These are phyloP conservation scores for Aethes cnicana DNA, from an alignment of 2,888 invertebrate genomes.

Conservation along the genomic window DNA sequence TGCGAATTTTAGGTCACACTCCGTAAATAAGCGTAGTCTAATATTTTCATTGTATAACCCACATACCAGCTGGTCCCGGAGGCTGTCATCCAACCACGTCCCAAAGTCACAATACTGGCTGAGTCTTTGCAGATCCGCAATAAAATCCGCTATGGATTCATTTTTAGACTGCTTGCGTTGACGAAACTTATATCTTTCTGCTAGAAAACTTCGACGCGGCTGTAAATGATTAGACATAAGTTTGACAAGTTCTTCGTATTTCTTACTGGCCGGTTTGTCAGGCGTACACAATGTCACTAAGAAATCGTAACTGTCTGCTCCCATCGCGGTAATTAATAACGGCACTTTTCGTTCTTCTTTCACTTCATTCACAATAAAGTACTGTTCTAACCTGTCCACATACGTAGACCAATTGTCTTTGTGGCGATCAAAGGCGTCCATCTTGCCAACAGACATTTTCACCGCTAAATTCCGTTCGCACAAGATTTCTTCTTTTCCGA, in stretches of 20 bases:
- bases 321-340: conserved; percentile 3
- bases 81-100: background rate
- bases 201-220: conserved; percentile 19
- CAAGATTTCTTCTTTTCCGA: too few relatives aligned
- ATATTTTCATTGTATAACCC: background rate
- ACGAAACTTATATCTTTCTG: conserved; percentile 27
- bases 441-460: too few relatives aligned
- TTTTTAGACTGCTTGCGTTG: conserved; percentile 7
- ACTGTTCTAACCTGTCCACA: conserved; percentile 1
- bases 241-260: background rate
- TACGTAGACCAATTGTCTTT: background rate
- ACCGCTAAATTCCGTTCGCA: too few relatives aligned
- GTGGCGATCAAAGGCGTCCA: background rate
- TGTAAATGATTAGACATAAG: conserved; percentile 21
- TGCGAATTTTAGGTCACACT: background rate
- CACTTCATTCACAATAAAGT: background rate
- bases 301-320: conserved; percentile 7
- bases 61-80: background rate
- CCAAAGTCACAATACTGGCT: background rate
- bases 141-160: conserved; percentile 13
- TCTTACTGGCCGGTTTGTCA: background rate
- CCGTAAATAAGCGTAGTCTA: background rate
- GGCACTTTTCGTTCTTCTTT: background rate
- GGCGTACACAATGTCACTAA: conserved; percentile 12
- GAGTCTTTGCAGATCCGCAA: background rate